Evolutionary conservation across 2,797 vertebrate species (phyloP).

Genomic region (Monodelphis domestica): DNA sequence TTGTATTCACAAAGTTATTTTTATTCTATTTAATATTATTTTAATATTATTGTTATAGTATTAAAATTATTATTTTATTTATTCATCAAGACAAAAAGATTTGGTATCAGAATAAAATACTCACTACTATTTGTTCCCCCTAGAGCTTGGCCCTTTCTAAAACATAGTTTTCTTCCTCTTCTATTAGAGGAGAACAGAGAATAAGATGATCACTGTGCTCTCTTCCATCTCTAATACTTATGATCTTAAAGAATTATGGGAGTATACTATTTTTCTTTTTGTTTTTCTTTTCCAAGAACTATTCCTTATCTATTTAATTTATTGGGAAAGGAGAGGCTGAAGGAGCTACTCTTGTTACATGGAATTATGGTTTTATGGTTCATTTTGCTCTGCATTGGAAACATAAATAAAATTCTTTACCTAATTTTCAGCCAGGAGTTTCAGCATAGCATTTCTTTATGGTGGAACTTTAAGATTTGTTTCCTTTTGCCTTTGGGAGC

Average conservation of each 20-base stretch:
- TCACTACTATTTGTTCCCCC: not conserved
- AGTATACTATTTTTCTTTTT: not conserved
- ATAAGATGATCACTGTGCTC: not conserved
- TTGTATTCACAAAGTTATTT: not conserved
- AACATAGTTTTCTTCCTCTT: not conserved
- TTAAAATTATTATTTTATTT: no score
- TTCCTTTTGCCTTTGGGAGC: constrained; percentile 33
- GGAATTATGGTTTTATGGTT: constrained; percentile 73
- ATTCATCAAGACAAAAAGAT: not conserved
- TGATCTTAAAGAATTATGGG: no score
- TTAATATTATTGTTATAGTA: no score
- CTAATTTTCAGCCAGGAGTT: constrained; percentile 69
- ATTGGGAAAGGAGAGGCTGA: constrained; percentile 74
- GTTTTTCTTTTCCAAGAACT: constrained; percentile 55
- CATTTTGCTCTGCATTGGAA: constrained; percentile 78
- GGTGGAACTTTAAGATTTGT: constrained; percentile 16
- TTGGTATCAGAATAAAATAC: not conserved
- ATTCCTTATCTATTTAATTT: constrained; percentile 76
- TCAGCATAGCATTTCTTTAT: constrained; percentile 46
- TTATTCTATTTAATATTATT: no score
- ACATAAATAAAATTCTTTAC: constrained; percentile 84
- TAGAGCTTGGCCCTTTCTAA: not conserved
- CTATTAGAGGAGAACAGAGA: not conserved
- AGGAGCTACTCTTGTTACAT: constrained; percentile 73
- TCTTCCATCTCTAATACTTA: no score